Conservation (phyloP, 1,140 invertebrate species). For the Telenomus remus region DNA sequence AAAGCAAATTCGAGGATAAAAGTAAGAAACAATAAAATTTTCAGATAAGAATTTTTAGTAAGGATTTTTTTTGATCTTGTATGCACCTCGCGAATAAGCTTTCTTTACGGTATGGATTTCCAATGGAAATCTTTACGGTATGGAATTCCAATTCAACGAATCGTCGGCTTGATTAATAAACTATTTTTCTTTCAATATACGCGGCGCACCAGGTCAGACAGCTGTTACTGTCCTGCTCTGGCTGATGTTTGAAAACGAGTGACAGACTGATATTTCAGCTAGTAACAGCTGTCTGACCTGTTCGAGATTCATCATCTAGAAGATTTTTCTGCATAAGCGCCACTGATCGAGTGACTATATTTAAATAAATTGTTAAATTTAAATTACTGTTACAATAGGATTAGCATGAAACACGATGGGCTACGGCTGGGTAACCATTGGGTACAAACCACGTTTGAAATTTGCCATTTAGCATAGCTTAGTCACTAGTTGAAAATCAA, state of each 20-base stretch:
- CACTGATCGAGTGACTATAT: slow-evolving; percentile 37
- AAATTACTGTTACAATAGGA: too few relatives aligned
- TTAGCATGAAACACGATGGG: too few relatives aligned
- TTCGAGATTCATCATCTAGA: slow-evolving; percentile 54
- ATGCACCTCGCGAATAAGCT: slow-evolving; percentile 2
- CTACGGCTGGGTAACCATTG: too few relatives aligned
- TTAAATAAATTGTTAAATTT: slow-evolving; percentile 36
- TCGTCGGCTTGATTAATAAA: slow-evolving; percentile 59
- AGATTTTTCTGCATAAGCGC: slow-evolving; percentile 26
- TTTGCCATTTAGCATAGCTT: too few relatives aligned
- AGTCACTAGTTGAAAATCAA: too few relatives aligned
- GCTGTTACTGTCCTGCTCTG: slow-evolving; percentile 56
- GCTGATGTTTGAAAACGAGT: slow-evolving; percentile 54
- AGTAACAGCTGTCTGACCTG: slow-evolving; percentile 60
- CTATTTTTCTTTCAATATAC: slow-evolving; percentile 59
- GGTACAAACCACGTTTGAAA: too few relatives aligned
- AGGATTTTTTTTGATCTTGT: slow-evolving; percentile 20
- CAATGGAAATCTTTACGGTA: neutral
- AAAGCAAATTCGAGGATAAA: too few relatives aligned
- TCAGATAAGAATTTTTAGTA: too few relatives aligned
- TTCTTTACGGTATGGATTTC: too few relatives aligned
- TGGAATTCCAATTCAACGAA: slow-evolving; percentile 47
- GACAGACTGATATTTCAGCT: slow-evolving; percentile 59
- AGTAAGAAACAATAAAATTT: too few relatives aligned
- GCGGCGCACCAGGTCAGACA: slow-evolving; percentile 52